phyloP scores from a whole-genome alignment of 2,797 vertebrate species.

The Streptopelia turtur region DNA sequence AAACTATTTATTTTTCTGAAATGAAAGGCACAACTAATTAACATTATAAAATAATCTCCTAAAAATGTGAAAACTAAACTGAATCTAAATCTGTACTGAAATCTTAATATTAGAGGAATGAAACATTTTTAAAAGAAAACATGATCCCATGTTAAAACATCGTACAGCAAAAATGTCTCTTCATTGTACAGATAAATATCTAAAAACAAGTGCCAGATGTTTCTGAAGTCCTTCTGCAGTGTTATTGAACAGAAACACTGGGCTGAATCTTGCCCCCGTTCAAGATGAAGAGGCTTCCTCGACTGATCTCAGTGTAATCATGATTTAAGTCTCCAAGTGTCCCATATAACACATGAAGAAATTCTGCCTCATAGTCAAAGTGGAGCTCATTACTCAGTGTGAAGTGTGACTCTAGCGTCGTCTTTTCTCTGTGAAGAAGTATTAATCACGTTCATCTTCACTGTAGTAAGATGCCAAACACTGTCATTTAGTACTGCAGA shows the following conservation, averaged over 20 bases:
- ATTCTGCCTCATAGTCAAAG: background rate
- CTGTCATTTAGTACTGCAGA: background rate
- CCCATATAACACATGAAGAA: background rate
- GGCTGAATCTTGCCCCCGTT: background rate
- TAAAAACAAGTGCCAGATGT: background rate
- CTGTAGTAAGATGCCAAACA: constrained; percentile 9
- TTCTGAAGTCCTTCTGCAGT: background rate
- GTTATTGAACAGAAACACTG: background rate
- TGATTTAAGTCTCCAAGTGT: background rate
- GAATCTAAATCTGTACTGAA: background rate
- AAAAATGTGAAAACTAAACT: background rate
- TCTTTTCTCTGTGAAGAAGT: background rate
- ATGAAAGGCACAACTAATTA: background rate
- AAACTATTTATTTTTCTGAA: background rate
- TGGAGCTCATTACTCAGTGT: background rate
- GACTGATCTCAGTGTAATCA: background rate
- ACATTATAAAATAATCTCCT: background rate
- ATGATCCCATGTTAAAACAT: background rate
- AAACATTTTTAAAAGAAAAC: background rate
- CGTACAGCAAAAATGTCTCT: background rate
- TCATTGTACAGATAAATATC: background rate
- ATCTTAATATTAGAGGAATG: background rate
- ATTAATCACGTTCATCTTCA: background rate
- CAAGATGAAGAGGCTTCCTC: background rate
- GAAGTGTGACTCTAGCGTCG: background rate